Evolutionary conservation across 2,888 invertebrate species (phyloP).

Genomic region (Amphipyra tragopoginis): DNA sequence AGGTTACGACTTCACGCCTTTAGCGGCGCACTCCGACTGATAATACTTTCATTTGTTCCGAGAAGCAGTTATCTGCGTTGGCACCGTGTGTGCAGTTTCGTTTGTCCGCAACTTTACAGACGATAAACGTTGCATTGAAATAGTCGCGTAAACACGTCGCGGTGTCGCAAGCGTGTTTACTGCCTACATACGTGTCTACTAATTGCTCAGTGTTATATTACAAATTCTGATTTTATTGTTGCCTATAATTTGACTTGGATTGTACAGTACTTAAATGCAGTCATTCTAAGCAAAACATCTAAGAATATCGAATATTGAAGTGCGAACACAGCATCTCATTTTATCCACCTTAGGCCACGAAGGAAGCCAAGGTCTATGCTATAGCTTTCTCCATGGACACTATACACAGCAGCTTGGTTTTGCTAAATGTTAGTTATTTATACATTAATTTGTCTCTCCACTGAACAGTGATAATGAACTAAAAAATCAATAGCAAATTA

Average conservation of each 20-base stretch:
- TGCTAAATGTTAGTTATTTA: background rate
- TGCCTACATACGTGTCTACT: slow-evolving; percentile 50
- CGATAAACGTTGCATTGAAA: slow-evolving; percentile 61
- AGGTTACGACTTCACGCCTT: slow-evolving; percentile 87
- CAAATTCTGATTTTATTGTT: slow-evolving; percentile 16
- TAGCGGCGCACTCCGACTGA: slow-evolving; percentile 81
- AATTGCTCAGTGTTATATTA: slow-evolving; percentile 42
- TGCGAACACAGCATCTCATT: too few species aligned
- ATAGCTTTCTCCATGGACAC: too few species aligned
- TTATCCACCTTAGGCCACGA: too few species aligned
- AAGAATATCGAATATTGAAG: background rate
- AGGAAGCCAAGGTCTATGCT: too few species aligned
- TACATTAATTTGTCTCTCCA: background rate
- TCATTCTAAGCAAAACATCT: background rate
- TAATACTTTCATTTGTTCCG: slow-evolving; percentile 86
- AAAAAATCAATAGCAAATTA: slow-evolving; percentile 38
- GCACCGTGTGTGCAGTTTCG: slow-evolving; percentile 60
- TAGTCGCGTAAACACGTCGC: slow-evolving; percentile 53
- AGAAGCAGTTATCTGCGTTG: slow-evolving; percentile 82
- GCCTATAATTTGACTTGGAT: slow-evolving; percentile 13
- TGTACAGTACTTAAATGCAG: background rate
- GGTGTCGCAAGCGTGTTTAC: slow-evolving; percentile 43
- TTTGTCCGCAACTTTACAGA: slow-evolving; percentile 61
- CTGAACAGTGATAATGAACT: slow-evolving; percentile 10
- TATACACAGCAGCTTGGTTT: background rate